These are phyloP conservation scores for Cherax destructor DNA, from an alignment of 1,140 invertebrate species.

Conservation along the genomic window DNA sequence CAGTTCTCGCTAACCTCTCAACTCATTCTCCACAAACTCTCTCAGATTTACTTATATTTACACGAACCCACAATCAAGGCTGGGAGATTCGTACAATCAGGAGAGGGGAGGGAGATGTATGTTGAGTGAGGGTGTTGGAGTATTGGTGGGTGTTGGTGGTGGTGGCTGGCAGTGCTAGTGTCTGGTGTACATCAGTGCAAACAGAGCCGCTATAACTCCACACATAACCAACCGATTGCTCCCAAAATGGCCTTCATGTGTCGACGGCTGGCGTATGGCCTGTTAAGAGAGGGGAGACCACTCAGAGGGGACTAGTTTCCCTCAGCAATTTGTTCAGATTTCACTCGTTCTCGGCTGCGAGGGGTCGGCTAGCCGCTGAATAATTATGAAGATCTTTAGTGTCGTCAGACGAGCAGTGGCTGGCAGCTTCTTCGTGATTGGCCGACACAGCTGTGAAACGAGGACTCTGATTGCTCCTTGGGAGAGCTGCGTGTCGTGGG, in stretches of 20 bases:
- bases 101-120: too few species aligned
- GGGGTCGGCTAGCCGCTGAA: background rate
- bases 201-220: constrained; percentile 29
- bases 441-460: background rate
- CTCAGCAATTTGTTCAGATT: constrained; percentile 41
- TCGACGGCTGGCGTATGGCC: constrained; percentile 48
- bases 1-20: background rate
- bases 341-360: constrained; percentile 20
- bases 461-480: background rate
- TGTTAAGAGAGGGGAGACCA: constrained; percentile 25
- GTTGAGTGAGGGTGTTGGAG: background rate
- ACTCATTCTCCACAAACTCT: too few species aligned
- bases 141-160: background rate
- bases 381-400: background rate
- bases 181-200: constrained; percentile 39
- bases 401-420: background rate
- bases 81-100: too few species aligned
- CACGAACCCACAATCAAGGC: too few species aligned
- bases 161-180: background rate
- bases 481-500: background rate
- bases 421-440: background rate
- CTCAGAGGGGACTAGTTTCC: constrained; percentile 34
- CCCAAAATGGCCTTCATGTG: constrained; percentile 41
- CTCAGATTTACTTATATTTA: too few species aligned
- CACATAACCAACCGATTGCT: constrained; percentile 40